Conservation (phyloP, 1,140 invertebrate genomes). For the Drosophila nebulosa region DNA sequence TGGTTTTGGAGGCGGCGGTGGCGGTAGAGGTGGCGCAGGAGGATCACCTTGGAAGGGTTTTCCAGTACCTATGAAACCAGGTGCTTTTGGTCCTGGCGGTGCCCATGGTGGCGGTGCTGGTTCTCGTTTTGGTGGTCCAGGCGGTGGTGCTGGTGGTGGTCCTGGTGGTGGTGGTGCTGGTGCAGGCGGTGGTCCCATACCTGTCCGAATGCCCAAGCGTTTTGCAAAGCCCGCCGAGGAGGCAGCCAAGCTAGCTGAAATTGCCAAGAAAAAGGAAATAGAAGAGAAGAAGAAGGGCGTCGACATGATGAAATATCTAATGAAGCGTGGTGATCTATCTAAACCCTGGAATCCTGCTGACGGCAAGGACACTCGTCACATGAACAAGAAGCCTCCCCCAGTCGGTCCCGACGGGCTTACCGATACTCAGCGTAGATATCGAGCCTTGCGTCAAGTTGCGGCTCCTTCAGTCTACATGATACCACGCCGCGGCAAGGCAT, state of each 20-base stretch:
- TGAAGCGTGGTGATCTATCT: conserved; percentile 4
- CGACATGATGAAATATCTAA: conserved; percentile 49
- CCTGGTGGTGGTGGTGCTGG: not conserved
- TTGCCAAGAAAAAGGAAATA: not conserved
- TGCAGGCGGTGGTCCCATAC: conserved; percentile 5
- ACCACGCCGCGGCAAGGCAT: conserved; percentile 9
- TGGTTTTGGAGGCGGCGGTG: not conserved
- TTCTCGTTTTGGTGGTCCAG: not conserved
- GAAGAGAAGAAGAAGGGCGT: conserved; percentile 11
- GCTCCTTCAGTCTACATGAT: not conserved
- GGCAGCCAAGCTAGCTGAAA: conserved; percentile 9
- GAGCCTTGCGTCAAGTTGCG: not conserved
- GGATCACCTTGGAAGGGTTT: not conserved
- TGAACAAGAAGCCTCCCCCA: not conserved
- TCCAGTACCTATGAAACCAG: not conserved
- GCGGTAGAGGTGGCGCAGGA: not conserved
- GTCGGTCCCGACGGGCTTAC: conserved; percentile 35
- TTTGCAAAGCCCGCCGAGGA: conserved; percentile 12
- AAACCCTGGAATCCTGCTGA: conserved; percentile 31
- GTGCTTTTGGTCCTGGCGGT: not conserved
- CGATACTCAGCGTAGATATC: conserved; percentile 13
- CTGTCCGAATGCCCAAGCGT: conserved; percentile 33
- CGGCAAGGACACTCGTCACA: conserved; percentile 13
- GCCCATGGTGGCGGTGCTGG: not conserved
- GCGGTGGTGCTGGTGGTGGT: not conserved